Evolutionary conservation across 2,113 vertebrate species (phyloP).

Genomic region (Cervus canadensis): DNA sequence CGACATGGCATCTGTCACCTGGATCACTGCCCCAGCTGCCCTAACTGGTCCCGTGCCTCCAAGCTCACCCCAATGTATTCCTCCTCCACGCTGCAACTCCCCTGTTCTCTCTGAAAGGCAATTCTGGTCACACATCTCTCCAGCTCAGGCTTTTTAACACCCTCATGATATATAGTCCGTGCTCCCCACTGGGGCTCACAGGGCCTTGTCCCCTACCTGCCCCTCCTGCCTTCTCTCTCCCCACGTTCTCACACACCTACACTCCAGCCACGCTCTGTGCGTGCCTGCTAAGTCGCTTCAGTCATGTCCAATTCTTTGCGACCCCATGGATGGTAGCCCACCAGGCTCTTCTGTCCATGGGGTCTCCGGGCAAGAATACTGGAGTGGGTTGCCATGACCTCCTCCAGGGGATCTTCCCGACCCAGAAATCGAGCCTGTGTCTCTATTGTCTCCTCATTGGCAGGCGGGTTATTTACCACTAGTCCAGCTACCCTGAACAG

Average conservation of each 20-base stretch:
- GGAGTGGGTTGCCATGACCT: neutral
- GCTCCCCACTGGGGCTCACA: too few relatives aligned
- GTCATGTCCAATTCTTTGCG: neutral
- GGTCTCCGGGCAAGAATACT: neutral
- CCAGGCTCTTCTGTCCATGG: neutral
- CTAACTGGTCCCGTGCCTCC: neutral
- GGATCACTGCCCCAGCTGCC: neutral
- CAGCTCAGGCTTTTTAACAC: neutral
- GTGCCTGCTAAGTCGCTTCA: rapidly evolving
- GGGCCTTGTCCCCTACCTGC: neutral
- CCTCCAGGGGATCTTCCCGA: neutral
- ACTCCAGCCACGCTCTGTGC: neutral
- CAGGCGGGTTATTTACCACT: neutral
- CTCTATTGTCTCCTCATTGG: neutral
- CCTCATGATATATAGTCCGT: neutral
- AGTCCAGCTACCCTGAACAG: neutral
- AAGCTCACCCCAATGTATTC: too few relatives aligned
- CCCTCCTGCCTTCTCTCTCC: neutral
- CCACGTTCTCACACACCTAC: neutral
- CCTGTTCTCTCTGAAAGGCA: neutral
- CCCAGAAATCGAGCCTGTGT: rapidly evolving
- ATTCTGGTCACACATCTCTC: neutral
- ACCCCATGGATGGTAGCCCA: rapidly evolving
- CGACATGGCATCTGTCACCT: rapidly evolving
- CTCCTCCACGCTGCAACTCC: neutral